phyloP scores from a whole-genome alignment of 2,113 vertebrate genomes.

The Malaclemys terrapin region DNA sequence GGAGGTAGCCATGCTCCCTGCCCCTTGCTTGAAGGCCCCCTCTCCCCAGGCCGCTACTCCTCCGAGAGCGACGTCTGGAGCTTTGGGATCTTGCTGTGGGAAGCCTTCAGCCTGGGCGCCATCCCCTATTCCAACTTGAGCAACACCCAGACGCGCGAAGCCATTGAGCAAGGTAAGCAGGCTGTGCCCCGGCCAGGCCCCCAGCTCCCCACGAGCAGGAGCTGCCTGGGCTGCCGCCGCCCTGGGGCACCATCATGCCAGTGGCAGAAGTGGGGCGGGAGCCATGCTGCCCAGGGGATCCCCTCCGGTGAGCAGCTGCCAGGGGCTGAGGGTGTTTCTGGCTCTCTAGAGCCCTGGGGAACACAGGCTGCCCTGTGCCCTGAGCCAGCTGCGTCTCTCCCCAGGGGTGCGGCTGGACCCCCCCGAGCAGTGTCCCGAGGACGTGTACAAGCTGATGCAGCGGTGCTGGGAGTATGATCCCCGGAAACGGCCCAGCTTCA shows the following conservation, averaged over 20 bases:
- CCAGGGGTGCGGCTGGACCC: slow-evolving; percentile 88
- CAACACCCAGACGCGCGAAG: slow-evolving; percentile 93
- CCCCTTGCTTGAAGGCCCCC: fast-evolving
- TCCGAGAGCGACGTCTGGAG: slow-evolving; percentile 96
- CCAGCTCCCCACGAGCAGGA: fast-evolving
- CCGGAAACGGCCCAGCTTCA: slow-evolving; percentile 86
- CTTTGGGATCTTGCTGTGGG: slow-evolving; percentile 95
- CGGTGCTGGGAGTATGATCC: slow-evolving; percentile 94
- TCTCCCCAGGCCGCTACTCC: slow-evolving; percentile 88
- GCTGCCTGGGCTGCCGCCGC: fast-evolving
- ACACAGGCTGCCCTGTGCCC: not conserved
- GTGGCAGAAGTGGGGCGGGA: fast-evolving
- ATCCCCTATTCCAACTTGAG: slow-evolving; percentile 90
- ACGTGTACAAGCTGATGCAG: slow-evolving; percentile 89
- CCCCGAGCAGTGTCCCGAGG: slow-evolving; percentile 86
- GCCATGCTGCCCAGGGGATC: not conserved
- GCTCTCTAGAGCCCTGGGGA: not conserved
- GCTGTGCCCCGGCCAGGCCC: fast-evolving
- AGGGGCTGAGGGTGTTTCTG: not conserved
- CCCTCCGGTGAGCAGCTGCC: no score
- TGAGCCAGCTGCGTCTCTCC: not conserved
- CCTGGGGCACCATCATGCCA: fast-evolving
- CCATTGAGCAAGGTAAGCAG: slow-evolving; percentile 89
- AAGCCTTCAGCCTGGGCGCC: slow-evolving; percentile 92
- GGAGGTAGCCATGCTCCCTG: not conserved